Evolutionary conservation across 2,888 invertebrate species (phyloP), one percentile per base, ranked within the genome.

Genomic region (Dromius quadrimaculatus): DNA sequence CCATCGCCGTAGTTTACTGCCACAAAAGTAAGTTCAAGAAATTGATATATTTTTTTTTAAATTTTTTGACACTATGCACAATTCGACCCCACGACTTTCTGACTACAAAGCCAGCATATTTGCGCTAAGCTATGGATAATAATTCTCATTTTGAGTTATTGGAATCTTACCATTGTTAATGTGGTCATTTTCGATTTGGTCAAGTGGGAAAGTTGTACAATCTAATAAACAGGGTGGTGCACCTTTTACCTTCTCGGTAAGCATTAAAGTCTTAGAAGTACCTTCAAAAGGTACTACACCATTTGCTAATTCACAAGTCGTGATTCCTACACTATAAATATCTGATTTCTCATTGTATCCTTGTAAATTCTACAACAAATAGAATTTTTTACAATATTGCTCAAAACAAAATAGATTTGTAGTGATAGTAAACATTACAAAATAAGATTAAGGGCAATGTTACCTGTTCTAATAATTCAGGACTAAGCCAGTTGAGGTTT

Each of bases 311-410:
- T 95, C 95, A 81, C 95, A 96, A 50, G 91, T 87, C 2, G 93
- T 87, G 73, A 97, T 92, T 17, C 97, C 97, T 41, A 96, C 78
- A 71, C 96, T 96, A 80, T 97, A 97, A 9, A 96, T 90, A 82
- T 97, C 97, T 0, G 95, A 93, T 76, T 92, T 92, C 78, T 91
- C 91, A 78, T 93, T 92, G 81, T 96, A 97, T 1, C 97, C 97
- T 77, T 87, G 86, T 34, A 95, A 83, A 82, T 94, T 94, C 89
- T 90, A n/a, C n/a, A n/a, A n/a, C n/a, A n/a, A n/a, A n/a, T n/a
- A 81, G 0, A 78, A 77, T 54, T n/a, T n/a, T n/a, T n/a, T n/a
- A n/a, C n/a, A n/a, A 57, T 57, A 5, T n/a, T n/a, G n/a, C n/a
- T n/a, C n/a, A n/a, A 17, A 57, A 50, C 22, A 54, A 23, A 41